Evolutionary conservation across 2,888 invertebrate genomes (phyloP).

Genomic region (Cistogaster globosa): DNA sequence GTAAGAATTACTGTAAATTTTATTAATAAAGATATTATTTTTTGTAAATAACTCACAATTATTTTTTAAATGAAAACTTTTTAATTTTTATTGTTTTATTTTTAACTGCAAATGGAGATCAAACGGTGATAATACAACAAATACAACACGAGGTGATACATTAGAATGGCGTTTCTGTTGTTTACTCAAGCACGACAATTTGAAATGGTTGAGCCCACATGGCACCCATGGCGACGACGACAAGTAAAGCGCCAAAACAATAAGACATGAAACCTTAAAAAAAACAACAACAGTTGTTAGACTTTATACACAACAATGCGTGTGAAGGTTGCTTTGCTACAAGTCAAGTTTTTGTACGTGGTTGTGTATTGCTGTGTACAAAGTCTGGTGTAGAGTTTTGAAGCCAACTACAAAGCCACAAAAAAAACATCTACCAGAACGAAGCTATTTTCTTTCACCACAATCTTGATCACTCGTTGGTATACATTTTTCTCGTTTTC

Average conservation of each 20-base stretch:
- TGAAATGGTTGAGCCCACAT: conserved; percentile 79
- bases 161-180: conserved; percentile 76
- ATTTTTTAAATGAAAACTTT: conserved; percentile 39
- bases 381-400: conserved; percentile 55
- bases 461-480: conserved; percentile 68
- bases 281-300: conserved; percentile 37
- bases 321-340: conserved; percentile 39
- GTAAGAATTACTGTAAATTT: conserved; percentile 15
- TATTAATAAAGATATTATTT: conserved; percentile 23
- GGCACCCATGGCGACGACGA: conserved; percentile 73
- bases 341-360: conserved; percentile 20
- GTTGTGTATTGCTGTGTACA: not conserved
- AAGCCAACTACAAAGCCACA: conserved; percentile 64
- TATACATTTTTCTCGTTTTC: conserved; percentile 47
- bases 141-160: conserved; percentile 70
- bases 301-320: conserved; percentile 50
- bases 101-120: conserved; percentile 64
- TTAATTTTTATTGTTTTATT: conserved; percentile 36
- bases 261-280: conserved; percentile 52
- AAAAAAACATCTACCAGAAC: not conserved
- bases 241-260: conserved; percentile 70
- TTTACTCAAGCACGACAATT: conserved; percentile 81
- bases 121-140: conserved; percentile 55
- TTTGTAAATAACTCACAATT: conserved; percentile 44
- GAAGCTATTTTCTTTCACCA: conserved; percentile 6